Percentiles rank a stretch among this genome's conserved stretches.
phyloP scores from a whole-genome alignment of 1,140 invertebrate genomes.

The Scaptomyza montana region DNA sequence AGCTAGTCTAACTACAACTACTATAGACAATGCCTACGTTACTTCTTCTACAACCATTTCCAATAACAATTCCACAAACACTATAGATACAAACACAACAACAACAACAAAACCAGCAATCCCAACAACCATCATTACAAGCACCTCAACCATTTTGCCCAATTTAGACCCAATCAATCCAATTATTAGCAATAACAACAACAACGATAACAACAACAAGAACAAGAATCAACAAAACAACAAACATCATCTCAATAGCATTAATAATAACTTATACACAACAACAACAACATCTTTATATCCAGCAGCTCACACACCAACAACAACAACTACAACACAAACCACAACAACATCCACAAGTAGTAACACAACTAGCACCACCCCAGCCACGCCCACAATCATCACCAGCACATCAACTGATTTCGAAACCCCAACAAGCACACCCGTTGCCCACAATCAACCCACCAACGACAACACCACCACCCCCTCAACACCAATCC shows the following conservation, averaged over 20 bases:
- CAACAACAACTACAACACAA: constrained; percentile 46
- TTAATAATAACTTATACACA: constrained; percentile 51
- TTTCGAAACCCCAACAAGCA: constrained; percentile 6
- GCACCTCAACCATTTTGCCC: constrained; percentile 2
- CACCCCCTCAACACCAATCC: constrained; percentile 12
- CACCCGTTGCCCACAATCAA: background rate
- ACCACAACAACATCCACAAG: constrained; percentile 8
- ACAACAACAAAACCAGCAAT: constrained; percentile 28
- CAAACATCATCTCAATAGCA: constrained; percentile 4
- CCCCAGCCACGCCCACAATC: constrained; percentile 16
- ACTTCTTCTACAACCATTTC: constrained; percentile 13
- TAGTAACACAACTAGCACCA: constrained; percentile 30
- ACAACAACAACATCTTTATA: constrained; percentile 76
- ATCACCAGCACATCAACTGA: constrained; percentile 9
- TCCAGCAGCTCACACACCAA: constrained; percentile 75
- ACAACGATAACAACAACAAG: constrained; percentile 6
- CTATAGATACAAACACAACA: constrained; percentile 26
- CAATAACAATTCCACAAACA: constrained; percentile 22
- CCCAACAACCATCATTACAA: constrained; percentile 15
- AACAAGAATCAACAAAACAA: constrained; percentile 5
- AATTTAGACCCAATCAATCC: constrained; percentile 31
- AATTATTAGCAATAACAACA: constrained; percentile 15
- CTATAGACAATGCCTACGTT: constrained; percentile 37
- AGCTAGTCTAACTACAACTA: constrained; percentile 62
- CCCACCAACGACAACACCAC: constrained; percentile 11